Evolutionary conservation across 2,797 vertebrate species (phyloP), one percentile per base, ranked within the genome.

Genomic region (Paratrypauchen microcephalus): DNA sequence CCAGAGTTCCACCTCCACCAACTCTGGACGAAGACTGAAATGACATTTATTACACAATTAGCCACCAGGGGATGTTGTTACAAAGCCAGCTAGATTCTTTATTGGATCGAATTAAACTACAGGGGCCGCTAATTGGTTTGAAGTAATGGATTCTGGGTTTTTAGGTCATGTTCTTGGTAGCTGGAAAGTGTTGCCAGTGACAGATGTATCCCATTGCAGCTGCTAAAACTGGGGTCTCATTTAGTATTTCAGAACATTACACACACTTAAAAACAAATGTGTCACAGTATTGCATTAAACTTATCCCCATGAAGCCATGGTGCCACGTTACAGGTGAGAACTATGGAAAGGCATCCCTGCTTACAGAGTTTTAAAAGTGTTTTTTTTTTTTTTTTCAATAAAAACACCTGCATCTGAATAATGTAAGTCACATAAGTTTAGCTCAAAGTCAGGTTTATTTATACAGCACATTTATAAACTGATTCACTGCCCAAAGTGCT

Each of bases 1-100:
- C 65, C 67, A 77, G 77, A 50, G 48, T 81, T 75, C 80, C 57
- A 79, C 76, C 70, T 80, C 61, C n/a, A 11, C 59, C 36, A 77
- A 74, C 72, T 72, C 69, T 19, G 54, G 26, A 55, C 24, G 65
- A 69, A 65, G 1, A 0, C 19, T 50, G 0, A 59, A 66, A n/a
- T 57, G 24, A 76, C 62, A 66, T 71, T 76, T 70, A 57, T 18
- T 55, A 41, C 54, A 66, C 64, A 69, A 47, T 80, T 58, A 63
- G 62, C 58, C 13, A 3, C 56, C 8, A 16, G 55, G 50, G 72
- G 8, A 47, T 32, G 41, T 24, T 66, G 3, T 24, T 60, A 32
- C n/a, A 45, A 48, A 56, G 41, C 54, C 21, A 59, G 41, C 57
- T 54, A 24, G 15, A 26, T 23, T 76, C 65, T 75, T 68, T 23